These are phyloP conservation scores for Polypterus bichir DNA, from an alignment of 2,113 vertebrate genomes.

Conservation along the genomic window DNA sequence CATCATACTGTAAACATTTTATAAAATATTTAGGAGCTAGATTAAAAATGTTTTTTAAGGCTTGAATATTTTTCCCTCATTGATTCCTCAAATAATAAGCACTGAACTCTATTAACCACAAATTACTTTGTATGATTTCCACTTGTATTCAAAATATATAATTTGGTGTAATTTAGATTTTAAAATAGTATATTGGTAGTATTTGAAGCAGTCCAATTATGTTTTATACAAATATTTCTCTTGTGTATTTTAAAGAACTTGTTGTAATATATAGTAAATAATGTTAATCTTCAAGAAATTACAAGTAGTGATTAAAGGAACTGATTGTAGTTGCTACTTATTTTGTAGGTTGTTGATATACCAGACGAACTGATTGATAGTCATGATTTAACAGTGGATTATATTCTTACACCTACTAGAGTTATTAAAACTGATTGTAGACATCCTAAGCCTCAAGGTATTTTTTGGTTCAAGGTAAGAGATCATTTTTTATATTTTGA, in stretches of 20 bases:
- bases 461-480: conserved; percentile 80
- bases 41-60: no score
- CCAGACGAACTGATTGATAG: conserved; percentile 65
- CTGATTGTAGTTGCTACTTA: no score
- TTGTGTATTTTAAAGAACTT: not conserved
- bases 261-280: not conserved
- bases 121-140: not conserved
- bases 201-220: no score
- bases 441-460: conserved; percentile 61
- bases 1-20: no score
- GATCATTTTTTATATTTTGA: not conserved
- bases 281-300: not conserved
- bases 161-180: not conserved
- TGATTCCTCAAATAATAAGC: no score
- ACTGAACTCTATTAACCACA: not conserved
- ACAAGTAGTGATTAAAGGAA: no score
- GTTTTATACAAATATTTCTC: not conserved
- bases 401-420: conserved; percentile 81
- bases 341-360: conserved; percentile 67
- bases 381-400: conserved; percentile 89
- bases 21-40: no score
- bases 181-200: not conserved
- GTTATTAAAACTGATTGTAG: conserved; percentile 63
- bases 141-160: not conserved
- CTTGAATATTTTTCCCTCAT: no score